phyloP scores from a whole-genome alignment of 2,113 vertebrate species.

The Nyctereutes procyonoides region DNA sequence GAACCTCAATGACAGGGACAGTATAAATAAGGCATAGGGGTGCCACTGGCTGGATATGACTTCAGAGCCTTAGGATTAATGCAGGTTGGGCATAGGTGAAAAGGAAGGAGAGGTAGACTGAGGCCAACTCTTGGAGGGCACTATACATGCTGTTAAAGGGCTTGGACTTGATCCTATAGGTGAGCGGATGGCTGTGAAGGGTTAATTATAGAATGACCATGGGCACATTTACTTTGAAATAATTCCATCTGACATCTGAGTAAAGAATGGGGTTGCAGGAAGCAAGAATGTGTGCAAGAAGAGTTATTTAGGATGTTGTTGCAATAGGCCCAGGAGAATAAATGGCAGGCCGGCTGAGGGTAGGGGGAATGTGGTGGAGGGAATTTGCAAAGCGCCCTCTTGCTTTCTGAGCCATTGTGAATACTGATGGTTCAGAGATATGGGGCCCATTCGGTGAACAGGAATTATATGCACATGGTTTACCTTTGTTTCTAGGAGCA shows the following conservation, averaged over 20 bases:
- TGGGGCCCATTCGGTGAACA: neutral
- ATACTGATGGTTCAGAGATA: neutral
- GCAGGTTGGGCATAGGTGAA: neutral
- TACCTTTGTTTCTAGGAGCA: neutral
- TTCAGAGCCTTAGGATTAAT: neutral
- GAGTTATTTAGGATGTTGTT: neutral
- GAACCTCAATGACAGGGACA: neutral
- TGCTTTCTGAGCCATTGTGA: neutral
- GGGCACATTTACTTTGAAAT: constrained; percentile 36
- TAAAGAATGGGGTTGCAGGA: constrained; percentile 27
- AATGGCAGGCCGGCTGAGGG: neutral
- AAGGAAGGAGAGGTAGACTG: neutral
- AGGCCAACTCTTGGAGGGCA: neutral
- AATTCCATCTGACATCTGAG: neutral
- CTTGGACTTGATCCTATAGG: neutral
- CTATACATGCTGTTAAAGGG: neutral
- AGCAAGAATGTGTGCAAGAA: neutral
- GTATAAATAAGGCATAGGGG: neutral
- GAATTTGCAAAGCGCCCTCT: neutral
- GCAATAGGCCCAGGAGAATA: neutral
- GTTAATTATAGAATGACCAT: neutral
- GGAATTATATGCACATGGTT: neutral
- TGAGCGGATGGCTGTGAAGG: neutral
- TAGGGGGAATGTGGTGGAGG: neutral
- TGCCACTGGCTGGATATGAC: neutral